A percentile compares a stretch with the other conserved stretches of the same genome.
phyloP scores from a whole-genome alignment of 2,797 vertebrate species.

The Streptopelia turtur region DNA sequence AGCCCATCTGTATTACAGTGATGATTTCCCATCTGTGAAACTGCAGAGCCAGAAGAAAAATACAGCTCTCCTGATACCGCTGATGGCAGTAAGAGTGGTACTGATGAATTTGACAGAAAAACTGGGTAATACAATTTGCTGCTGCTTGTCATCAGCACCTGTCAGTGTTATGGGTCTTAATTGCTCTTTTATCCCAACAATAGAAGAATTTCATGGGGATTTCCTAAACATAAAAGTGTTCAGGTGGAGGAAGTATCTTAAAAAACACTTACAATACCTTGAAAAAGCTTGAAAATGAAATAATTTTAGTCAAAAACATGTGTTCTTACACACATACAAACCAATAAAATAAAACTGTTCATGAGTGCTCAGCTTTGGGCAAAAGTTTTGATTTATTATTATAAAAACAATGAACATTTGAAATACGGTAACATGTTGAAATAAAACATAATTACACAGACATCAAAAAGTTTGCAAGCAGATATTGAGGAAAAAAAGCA shows the following conservation, averaged over 20 bases:
- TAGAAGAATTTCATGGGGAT: not conserved
- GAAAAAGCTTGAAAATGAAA: not conserved
- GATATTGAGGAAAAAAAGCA: conserved; percentile 1
- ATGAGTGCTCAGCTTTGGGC: not conserved
- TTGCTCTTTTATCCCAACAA: not conserved
- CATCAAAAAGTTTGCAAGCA: conserved; percentile 30
- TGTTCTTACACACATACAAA: not conserved
- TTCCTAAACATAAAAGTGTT: not conserved
- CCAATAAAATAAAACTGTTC: conserved; percentile 3
- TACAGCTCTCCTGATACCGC: not conserved
- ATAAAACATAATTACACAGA: conserved; percentile 27
- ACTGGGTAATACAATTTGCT: not conserved
- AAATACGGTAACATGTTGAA: conserved; percentile 33
- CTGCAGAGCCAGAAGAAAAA: not conserved
- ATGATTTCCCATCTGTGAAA: not conserved
- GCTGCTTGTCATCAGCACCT: conserved; percentile 1
- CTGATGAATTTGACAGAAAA: conserved; percentile 5
- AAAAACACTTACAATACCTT: not conserved
- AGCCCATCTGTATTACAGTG: not conserved
- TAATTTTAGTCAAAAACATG: not conserved
- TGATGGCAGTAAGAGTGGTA: not conserved
- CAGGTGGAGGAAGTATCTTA: not conserved
- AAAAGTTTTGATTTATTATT: conserved; percentile 35
- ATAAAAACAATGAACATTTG: conserved; percentile 8
- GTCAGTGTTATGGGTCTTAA: not conserved